A percentile compares a stretch with the other conserved stretches of the same genome.
Evolutionary conservation across 2,888 invertebrate genomes (phyloP).

Genomic region (Pseudococcus jackbeardsleyi): DNA sequence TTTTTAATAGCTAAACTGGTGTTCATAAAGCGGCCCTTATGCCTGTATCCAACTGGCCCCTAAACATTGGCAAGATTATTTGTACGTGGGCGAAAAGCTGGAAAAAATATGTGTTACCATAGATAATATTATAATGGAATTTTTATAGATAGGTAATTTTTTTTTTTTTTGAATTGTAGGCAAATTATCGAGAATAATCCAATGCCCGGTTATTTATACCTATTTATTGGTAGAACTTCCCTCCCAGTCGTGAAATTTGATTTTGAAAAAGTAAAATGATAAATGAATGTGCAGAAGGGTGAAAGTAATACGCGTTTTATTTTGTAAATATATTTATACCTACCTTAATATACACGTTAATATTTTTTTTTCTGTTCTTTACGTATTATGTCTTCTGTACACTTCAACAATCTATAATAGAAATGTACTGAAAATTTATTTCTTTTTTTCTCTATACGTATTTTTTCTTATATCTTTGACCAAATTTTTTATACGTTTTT

Average conservation of each 20-base stretch:
- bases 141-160: background rate
- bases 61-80: background rate
- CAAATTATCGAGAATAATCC: too few species aligned
- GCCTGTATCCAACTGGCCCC: conserved; percentile 44
- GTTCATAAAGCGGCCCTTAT: conserved; percentile 41
- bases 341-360: background rate
- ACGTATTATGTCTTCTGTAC: conserved; percentile 20
- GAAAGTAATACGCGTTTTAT: background rate
- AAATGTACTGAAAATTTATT: conserved; percentile 45
- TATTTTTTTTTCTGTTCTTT: background rate
- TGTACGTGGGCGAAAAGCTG: background rate
- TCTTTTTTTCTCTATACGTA: conserved; percentile 38
- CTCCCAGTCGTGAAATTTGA: too few species aligned
- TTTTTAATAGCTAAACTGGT: conserved; percentile 22
- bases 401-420: conserved; percentile 31
- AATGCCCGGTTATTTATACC: too few species aligned
- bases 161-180: background rate
- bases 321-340: conserved; percentile 16
- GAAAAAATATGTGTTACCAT: conserved; percentile 10
- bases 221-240: too few species aligned
- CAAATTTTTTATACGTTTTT: conserved; percentile 51
- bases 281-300: too few species aligned
- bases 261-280: too few species aligned
- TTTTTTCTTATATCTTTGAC: conserved; percentile 49
- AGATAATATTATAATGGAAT: background rate